phyloP scores from a whole-genome alignment of 2,113 vertebrate species.

The Entelurus aequoreus region DNA sequence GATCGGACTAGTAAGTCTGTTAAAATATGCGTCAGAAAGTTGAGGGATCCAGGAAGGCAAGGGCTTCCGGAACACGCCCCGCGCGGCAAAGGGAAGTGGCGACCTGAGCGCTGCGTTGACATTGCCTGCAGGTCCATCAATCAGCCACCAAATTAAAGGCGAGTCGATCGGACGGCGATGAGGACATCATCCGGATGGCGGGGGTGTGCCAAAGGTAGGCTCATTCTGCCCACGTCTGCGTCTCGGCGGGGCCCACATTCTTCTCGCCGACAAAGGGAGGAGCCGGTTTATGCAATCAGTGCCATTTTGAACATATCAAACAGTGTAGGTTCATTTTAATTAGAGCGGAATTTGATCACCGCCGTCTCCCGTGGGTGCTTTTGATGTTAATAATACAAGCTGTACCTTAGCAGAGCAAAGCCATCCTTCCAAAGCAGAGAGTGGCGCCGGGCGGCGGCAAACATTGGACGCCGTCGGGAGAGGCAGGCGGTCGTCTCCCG shows the following conservation, averaged over 20 bases:
- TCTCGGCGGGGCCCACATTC: conserved; percentile 48
- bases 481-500: conserved; percentile 40
- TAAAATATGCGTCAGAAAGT: conserved; percentile 29
- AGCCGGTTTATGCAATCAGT: conserved; percentile 57
- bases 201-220: conserved; percentile 30
- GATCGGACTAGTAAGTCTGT: not conserved
- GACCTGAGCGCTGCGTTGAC: conserved; percentile 27
- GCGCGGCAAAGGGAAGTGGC: conserved; percentile 14
- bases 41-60: conserved; percentile 31
- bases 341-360: conserved; percentile 71
- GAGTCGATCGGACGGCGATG: conserved; percentile 47
- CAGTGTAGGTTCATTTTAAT: conserved; percentile 70
- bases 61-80: conserved; percentile 27
- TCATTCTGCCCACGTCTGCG: conserved; percentile 58
- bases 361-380: conserved; percentile 62
- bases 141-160: conserved; percentile 53
- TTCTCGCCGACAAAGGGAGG: conserved; percentile 63
- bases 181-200: conserved; percentile 48
- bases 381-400: conserved; percentile 73
- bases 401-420: conserved; percentile 52
- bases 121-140: conserved; percentile 66
- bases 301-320: conserved; percentile 70
- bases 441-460: not conserved
- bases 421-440: conserved; percentile 34
- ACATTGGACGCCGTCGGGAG: conserved; percentile 46